These are phyloP conservation scores for Muscidifurax raptorellus DNA, from an alignment of 1,140 invertebrate species.

Conservation along the genomic window DNA sequence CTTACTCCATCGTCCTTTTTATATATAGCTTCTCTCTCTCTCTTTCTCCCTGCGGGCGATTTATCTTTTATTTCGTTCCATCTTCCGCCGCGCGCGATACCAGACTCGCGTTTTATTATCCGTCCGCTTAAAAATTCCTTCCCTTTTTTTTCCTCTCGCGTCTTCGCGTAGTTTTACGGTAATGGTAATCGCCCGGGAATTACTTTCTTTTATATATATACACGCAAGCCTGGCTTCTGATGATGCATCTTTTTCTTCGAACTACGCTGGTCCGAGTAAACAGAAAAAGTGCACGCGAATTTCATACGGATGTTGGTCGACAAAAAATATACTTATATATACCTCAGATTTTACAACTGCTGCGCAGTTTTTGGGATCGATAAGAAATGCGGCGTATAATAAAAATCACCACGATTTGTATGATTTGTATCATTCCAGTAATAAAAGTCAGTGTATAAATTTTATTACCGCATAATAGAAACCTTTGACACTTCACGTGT, in stretches of 20 bases:
- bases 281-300: background rate
- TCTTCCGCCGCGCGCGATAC: conserved; percentile 11
- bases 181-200: conserved; percentile 46
- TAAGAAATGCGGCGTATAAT: too few species aligned
- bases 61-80: conserved; percentile 51
- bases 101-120: conserved; percentile 31
- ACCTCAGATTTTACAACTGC: too few species aligned
- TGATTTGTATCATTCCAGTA: too few species aligned
- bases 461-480: too few species aligned
- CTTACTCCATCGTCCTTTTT: conserved; percentile 24
- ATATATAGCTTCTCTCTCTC: background rate
- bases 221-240: too few species aligned
- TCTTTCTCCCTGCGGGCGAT: conserved; percentile 7
- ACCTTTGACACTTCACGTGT: background rate
- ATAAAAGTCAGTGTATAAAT: too few species aligned
- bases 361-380: too few species aligned
- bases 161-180: background rate
- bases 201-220: conserved; percentile 40
- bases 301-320: too few species aligned
- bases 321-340: too few species aligned
- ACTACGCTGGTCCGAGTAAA: background rate
- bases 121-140: conserved; percentile 24
- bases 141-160: background rate
- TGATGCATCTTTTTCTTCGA: background rate
- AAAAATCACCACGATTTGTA: too few species aligned